Percentiles rank a stretch among this genome's conserved stretches.
Conservation (phyloP, 2,113 vertebrate species). For the Anarhynchus alexandrinus region DNA sequence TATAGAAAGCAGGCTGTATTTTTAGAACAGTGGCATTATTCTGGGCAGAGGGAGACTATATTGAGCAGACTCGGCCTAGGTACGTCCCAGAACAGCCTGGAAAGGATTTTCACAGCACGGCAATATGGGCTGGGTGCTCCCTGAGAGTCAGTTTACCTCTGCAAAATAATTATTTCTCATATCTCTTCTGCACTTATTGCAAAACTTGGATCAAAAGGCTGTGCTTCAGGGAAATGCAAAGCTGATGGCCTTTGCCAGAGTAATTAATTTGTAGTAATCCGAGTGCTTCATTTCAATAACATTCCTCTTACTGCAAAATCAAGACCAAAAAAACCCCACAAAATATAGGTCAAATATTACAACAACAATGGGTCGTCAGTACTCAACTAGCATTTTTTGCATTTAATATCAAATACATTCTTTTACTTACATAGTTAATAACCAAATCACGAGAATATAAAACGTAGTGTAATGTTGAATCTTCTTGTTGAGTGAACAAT, state of each 20-base stretch:
- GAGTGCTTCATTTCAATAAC: background rate
- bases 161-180: background rate
- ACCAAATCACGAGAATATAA: background rate
- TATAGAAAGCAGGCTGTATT: background rate
- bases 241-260: constrained; percentile 68
- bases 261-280: constrained; percentile 54
- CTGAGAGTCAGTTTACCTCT: background rate
- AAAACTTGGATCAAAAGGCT: constrained; percentile 62
- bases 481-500: background rate
- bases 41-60: background rate
- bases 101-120: background rate
- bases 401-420: background rate
- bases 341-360: background rate
- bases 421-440: background rate
- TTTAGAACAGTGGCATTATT: background rate
- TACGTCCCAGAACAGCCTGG: background rate
- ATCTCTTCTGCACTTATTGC: constrained; percentile 43
- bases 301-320: background rate
- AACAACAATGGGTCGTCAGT: background rate
- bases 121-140: background rate
- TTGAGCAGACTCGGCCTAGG: background rate
- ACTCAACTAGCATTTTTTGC: background rate
- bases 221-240: constrained; percentile 65
- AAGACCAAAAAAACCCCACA: background rate
- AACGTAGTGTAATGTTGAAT: rapidly evolving